Percentiles rank a stretch among this genome's conserved stretches.
These are phyloP conservation scores for Tribolium castaneum DNA, from an alignment of 1,140 invertebrate genomes.

Conservation along the genomic window DNA sequence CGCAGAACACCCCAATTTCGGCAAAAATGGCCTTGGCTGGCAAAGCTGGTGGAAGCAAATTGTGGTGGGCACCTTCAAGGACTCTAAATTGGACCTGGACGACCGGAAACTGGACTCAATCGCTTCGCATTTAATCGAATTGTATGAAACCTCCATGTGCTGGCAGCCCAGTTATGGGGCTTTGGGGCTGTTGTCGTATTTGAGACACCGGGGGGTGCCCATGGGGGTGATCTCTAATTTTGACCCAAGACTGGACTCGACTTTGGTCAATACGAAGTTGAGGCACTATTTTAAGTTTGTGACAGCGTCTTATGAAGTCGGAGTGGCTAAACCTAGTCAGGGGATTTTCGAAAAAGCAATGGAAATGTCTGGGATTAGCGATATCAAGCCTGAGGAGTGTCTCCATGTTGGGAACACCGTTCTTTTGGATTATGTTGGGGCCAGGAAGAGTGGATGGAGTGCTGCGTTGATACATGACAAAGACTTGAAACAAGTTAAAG, in stretches of 20 bases:
- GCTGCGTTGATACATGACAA: slow-evolving; percentile 70
- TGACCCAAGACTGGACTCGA: slow-evolving; percentile 79
- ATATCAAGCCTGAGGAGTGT: slow-evolving; percentile 71
- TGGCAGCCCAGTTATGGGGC: slow-evolving; percentile 78
- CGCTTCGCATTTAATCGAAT: slow-evolving; percentile 71
- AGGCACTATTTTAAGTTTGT: slow-evolving; percentile 82
- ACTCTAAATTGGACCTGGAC: slow-evolving; percentile 63
- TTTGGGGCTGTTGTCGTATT: slow-evolving; percentile 71
- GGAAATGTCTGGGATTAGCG: slow-evolving; percentile 60
- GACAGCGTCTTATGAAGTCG: slow-evolving; percentile 78
- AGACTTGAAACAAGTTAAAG: slow-evolving; percentile 45
- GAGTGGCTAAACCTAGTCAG: slow-evolving; percentile 79
- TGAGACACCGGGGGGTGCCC: slow-evolving; percentile 65
- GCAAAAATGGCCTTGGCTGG: slow-evolving; percentile 76
- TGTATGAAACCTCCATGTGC: slow-evolving; percentile 75
- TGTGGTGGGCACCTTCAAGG: slow-evolving; percentile 74
- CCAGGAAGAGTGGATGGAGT: slow-evolving; percentile 79
- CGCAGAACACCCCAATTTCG: slow-evolving; percentile 83
- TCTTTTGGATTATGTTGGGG: slow-evolving; percentile 81
- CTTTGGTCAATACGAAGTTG: slow-evolving; percentile 75
- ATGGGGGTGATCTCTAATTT: slow-evolving; percentile 91
- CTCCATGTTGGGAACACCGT: slow-evolving; percentile 86
- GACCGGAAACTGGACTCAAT: slow-evolving; percentile 68
- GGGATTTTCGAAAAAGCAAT: slow-evolving; percentile 82
- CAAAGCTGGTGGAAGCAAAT: slow-evolving; percentile 84